Conservation (phyloP, 2,888 invertebrate species). For the Epistrophe eligans region DNA sequence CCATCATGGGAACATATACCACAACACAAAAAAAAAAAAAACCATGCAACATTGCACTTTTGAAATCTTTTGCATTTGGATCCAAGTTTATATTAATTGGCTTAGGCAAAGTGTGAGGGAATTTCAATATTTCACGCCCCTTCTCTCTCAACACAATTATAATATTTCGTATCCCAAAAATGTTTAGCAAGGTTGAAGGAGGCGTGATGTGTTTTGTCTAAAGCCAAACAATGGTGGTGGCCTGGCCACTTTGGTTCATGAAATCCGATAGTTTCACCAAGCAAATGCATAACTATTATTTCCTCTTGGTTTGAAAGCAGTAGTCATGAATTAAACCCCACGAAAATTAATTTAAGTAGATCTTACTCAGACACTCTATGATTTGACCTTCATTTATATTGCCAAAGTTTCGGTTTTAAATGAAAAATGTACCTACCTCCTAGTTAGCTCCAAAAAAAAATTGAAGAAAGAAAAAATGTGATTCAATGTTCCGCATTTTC, state of each 20-base stretch:
- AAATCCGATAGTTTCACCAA: slow-evolving; percentile 55
- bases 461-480: neutral
- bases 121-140: slow-evolving; percentile 69
- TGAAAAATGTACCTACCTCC: slow-evolving; percentile 20
- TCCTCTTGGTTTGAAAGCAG: slow-evolving; percentile 5
- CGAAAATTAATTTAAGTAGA: slow-evolving; percentile 1
- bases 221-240: neutral
- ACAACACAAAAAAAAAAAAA: slow-evolving; percentile 2
- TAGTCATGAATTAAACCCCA: slow-evolving; percentile 21
- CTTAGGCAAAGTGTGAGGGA: slow-evolving; percentile 47
- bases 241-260: slow-evolving; percentile 29
- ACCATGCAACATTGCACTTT: slow-evolving; percentile 75
- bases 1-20: slow-evolving; percentile 60
- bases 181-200: slow-evolving; percentile 65
- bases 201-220: slow-evolving; percentile 36
- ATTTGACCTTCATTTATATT: slow-evolving; percentile 21
- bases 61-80: slow-evolving; percentile 48
- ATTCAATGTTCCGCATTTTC: slow-evolving; percentile 62
- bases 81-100: neutral
- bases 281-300: slow-evolving; percentile 35
- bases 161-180: slow-evolving; percentile 43
- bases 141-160: slow-evolving; percentile 32
- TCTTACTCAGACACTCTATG: neutral
- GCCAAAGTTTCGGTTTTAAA: slow-evolving; percentile 25
- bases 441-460: neutral